Base-by-base conservation (phyloP, 2,888 invertebrate species). In the Agonum fuliginosum region DNA sequence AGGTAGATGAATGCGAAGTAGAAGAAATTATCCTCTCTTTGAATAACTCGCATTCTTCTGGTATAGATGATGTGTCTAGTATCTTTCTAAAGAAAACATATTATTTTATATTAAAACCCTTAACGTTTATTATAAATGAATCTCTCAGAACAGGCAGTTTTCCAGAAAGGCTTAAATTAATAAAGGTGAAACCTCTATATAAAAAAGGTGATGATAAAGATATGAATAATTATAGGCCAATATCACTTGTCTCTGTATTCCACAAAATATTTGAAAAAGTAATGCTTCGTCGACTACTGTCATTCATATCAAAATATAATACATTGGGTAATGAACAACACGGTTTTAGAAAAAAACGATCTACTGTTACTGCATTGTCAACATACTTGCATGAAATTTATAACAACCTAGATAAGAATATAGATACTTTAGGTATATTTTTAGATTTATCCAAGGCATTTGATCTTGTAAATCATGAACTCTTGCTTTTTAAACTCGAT, bases 231-330 rank as follows among this genome's bases (percentile, higher is more conserved):
- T 22, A 58, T 58, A 58, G 10, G 10, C 19, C 58, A 4, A 58
- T 58, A n/a, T 58, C 4, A 58, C 3, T 22, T 2, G 14, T 58
- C 2, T 22, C 22, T 5, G 17, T 58, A 12, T 30, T 27, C 20
- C 27, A n/a, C 12, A 58, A 58, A 58, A 27, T 24, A 1, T 27
- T 58, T 24, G 58, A 58, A 58, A 58, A 58, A 30, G 30, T 58
- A n/a, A 12, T 58, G 12, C 20, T 27, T 5, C 17, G 20, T 8
- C 1, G 58, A 8, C 2, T 58, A 27, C 4, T 20, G 2, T 19
- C 22, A 12, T 58, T 58, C 14, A 20, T 58, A 58, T 12, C 10
- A 58, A 24, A 58, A 27, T 20, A 20, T 22, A 58, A 58, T 14
- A 58, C 2, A 4, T 58, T 58, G 20, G n/a, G 12, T 58, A 27